Evolutionary conservation across 2,113 vertebrate genomes (phyloP).

Genomic region (Mastomys coucha): DNA sequence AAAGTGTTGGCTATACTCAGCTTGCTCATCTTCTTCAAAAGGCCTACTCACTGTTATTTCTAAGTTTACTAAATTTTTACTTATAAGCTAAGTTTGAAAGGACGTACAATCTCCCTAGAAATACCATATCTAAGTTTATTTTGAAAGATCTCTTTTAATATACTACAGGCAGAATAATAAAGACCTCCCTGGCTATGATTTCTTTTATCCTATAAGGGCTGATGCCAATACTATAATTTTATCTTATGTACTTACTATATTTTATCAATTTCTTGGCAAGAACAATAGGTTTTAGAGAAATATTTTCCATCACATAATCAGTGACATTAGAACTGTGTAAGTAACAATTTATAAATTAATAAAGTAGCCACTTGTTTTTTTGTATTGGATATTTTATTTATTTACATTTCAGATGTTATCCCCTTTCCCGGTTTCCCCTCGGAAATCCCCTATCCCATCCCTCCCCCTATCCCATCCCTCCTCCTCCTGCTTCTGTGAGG

Average conservation of each 20-base stretch:
- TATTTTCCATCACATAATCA: neutral
- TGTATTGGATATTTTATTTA: too few relatives aligned
- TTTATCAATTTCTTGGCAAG: conserved; percentile 11
- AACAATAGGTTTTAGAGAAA: neutral
- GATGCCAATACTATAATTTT: neutral
- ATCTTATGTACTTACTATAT: neutral
- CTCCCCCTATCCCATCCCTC: too few relatives aligned
- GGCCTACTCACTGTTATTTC: neutral
- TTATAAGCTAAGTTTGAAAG: neutral
- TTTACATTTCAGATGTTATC: too few relatives aligned
- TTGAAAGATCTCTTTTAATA: neutral
- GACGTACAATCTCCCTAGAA: neutral
- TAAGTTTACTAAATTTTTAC: neutral
- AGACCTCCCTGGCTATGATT: neutral
- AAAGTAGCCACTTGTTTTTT: neutral
- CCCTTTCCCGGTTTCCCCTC: too few relatives aligned
- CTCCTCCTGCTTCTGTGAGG: too few relatives aligned
- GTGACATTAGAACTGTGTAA: neutral
- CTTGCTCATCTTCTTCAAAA: neutral
- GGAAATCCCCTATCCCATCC: too few relatives aligned
- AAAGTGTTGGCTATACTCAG: neutral
- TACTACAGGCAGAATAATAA: neutral
- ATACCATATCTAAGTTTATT: neutral
- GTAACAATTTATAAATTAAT: conserved; percentile 29
- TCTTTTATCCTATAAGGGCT: neutral